Conservation (phyloP, 2,797 vertebrate genomes). For the Synaphobranchus kaupii region DNA sequence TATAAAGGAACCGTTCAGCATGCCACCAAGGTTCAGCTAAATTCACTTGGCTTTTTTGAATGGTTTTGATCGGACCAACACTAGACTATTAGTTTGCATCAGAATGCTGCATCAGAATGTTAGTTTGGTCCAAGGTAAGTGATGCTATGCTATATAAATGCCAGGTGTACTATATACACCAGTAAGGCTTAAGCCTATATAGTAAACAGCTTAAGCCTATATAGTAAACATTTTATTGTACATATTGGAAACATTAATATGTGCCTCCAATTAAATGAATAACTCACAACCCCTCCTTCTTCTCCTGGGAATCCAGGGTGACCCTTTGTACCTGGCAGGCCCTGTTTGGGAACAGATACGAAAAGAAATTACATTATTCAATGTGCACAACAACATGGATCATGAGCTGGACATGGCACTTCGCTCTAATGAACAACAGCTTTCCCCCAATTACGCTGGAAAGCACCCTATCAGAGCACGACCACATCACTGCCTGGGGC, state of each 20-base stretch:
- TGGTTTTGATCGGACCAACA: background rate
- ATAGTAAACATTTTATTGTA: background rate
- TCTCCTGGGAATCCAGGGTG: constrained; percentile 81
- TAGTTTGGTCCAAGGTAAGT: background rate
- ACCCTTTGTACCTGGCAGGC: constrained; percentile 71
- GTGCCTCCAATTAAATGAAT: background rate
- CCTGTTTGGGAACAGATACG: constrained; percentile 65
- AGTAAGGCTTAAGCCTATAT: background rate
- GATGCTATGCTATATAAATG: background rate
- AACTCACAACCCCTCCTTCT: constrained; percentile 81
- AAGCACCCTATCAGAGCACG: background rate
- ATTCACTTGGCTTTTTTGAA: too few relatives aligned
- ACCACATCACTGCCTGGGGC: background rate
- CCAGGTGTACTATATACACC: background rate
- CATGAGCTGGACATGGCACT: background rate
- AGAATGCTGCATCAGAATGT: background rate
- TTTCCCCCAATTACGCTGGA: background rate
- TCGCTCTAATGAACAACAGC: background rate
- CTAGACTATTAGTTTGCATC: background rate
- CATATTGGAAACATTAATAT: background rate
- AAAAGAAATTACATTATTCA: background rate
- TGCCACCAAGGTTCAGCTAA: too few relatives aligned
- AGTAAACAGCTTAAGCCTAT: background rate
- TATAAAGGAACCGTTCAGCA: too few relatives aligned
- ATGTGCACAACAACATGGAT: background rate